phyloP scores from a whole-genome alignment of 2,113 vertebrate genomes.

The Ameiurus melas region DNA sequence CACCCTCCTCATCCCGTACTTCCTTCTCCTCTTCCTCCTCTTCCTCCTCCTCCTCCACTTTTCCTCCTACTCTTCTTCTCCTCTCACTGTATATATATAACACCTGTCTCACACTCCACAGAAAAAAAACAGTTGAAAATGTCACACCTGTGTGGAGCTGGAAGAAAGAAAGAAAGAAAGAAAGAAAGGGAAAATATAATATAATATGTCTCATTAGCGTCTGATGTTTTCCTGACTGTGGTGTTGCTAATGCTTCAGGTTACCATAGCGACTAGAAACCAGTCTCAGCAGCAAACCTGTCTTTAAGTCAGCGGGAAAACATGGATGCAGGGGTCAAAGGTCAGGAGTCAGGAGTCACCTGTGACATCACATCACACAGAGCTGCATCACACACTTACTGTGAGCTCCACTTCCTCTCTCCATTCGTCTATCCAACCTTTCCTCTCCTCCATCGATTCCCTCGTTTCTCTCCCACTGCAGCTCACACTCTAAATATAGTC shows the following conservation, averaged over 20 bases:
- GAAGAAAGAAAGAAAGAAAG: neutral
- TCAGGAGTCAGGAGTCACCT: neutral
- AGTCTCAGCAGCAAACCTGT: neutral
- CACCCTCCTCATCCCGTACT: neutral
- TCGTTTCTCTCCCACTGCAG: constrained; percentile 60
- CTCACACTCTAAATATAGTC: constrained; percentile 73
- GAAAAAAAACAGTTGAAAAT: neutral
- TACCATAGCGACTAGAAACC: neutral
- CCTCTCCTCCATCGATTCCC: constrained; percentile 61
- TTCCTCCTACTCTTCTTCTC: neutral
- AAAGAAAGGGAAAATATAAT: neutral
- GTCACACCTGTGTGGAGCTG: neutral
- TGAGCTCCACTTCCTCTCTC: constrained; percentile 11
- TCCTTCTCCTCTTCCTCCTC: neutral
- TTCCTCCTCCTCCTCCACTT: neutral
- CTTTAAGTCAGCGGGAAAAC: neutral
- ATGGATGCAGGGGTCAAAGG: neutral
- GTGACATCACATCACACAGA: neutral
- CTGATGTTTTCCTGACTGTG: neutral
- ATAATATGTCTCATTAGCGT: neutral
- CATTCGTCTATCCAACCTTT: neutral
- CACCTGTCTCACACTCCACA: neutral
- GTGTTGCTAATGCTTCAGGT: neutral
- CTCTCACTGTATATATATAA: neutral
- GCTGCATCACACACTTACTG: neutral